Conservation (phyloP, 2,888 invertebrate species). For the Leptinotarsa haldemani region DNA sequence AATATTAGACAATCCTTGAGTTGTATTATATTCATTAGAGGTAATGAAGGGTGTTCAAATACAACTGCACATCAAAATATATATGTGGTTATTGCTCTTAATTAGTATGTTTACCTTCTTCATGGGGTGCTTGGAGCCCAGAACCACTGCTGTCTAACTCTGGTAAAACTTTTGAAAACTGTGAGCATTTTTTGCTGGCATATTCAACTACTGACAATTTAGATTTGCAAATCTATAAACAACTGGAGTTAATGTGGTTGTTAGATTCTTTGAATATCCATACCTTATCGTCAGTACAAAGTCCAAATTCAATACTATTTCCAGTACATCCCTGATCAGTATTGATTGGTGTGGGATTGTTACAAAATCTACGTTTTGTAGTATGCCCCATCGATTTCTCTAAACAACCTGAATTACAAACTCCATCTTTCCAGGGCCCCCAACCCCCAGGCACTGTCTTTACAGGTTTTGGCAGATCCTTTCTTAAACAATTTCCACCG, state of each 20-base stretch:
- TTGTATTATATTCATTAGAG: too few species aligned
- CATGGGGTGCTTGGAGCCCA: constrained; percentile 81
- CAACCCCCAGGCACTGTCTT: constrained; percentile 70
- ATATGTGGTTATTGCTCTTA: too few species aligned
- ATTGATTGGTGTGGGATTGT: constrained; percentile 67
- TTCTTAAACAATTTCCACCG: constrained; percentile 74
- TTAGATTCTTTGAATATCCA: constrained; percentile 23
- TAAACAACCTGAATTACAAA: constrained; percentile 77
- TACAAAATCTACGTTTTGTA: constrained; percentile 71
- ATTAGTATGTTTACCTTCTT: constrained; percentile 66
- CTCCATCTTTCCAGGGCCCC: constrained; percentile 73
- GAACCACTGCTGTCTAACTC: constrained; percentile 75
- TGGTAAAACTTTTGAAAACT: constrained; percentile 72
- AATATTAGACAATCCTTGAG: too few species aligned
- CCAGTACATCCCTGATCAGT: constrained; percentile 73
- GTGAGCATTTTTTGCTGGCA: constrained; percentile 74
- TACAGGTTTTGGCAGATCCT: constrained; percentile 60
- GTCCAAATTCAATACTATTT: constrained; percentile 71
- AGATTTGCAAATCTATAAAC: constrained; percentile 65
- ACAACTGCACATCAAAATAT: too few species aligned
- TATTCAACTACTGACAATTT: constrained; percentile 69
- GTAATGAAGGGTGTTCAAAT: too few species aligned
- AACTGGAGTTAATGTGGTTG: constrained; percentile 10
- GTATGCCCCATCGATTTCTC: constrained; percentile 72
- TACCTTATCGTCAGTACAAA: constrained; percentile 77